Evolutionary conservation across 2,888 invertebrate species (phyloP).

Genomic region (Parnassius orleans): DNA sequence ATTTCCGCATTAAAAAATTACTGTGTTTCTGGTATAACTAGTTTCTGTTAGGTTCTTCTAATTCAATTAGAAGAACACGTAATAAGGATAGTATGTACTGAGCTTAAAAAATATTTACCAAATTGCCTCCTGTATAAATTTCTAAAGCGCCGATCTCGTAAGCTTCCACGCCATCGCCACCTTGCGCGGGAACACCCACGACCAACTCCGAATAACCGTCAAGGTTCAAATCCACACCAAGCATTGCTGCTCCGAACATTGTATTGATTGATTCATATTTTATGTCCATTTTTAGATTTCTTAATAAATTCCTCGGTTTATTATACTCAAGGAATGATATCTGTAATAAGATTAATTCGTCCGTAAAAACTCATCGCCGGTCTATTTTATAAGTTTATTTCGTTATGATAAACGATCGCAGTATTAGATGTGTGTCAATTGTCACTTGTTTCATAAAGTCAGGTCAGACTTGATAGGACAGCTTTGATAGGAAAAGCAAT

Average conservation of each 20-base stretch:
- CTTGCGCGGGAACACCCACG: conserved; percentile 80
- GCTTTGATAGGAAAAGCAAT: no score
- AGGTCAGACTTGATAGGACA: no score
- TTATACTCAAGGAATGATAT: conserved; percentile 35
- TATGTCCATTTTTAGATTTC: conserved; percentile 21
- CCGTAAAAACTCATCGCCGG: no score
- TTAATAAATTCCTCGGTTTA: background rate
- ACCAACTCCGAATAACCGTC: conserved; percentile 80
- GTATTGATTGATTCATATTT: conserved; percentile 54
- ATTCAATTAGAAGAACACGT: no score
- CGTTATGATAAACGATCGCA: no score
- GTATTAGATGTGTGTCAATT: no score
- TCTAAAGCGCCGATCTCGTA: conserved; percentile 79
- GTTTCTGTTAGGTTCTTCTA: no score
- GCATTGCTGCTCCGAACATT: conserved; percentile 80
- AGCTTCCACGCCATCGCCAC: conserved; percentile 30
- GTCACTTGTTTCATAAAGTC: no score
- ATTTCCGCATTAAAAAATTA: no score
- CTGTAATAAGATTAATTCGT: conserved; percentile 30
- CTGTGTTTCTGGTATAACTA: no score
- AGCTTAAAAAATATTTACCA: conserved; percentile 33
- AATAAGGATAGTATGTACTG: no score
- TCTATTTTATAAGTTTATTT: no score
- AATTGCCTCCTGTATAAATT: conserved; percentile 55
- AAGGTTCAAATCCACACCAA: conserved; percentile 65